These are phyloP conservation scores for Polypedilum pembai DNA, from an alignment of 1,140 invertebrate species.

Conservation along the genomic window DNA sequence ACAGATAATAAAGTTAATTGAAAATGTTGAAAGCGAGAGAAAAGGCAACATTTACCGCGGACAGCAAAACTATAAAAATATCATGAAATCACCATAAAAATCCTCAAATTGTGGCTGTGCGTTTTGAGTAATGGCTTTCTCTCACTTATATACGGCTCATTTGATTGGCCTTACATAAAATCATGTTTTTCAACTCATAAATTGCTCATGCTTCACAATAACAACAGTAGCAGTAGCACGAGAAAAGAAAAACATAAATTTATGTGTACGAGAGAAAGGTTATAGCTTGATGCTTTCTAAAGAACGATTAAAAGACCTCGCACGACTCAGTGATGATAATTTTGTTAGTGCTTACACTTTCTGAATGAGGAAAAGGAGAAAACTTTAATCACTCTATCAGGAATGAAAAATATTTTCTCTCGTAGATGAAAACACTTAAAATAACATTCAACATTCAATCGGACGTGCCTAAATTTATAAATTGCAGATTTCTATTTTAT, in stretches of 20 bases:
- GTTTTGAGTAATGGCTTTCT: background rate
- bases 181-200: background rate
- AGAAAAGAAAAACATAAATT: too few species aligned
- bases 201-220: background rate
- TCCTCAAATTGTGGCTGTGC: background rate
- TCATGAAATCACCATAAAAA: slow-evolving; percentile 5
- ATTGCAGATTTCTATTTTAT: background rate
- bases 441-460: background rate
- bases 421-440: background rate
- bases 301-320: too few species aligned
- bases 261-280: too few species aligned
- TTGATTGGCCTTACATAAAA: background rate
- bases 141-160: background rate
- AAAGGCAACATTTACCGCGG: background rate
- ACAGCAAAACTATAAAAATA: background rate
- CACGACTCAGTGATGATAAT: too few species aligned
- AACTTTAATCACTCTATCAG: too few species aligned
- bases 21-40: background rate
- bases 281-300: too few species aligned
- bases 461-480: background rate
- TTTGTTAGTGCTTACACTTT: too few species aligned
- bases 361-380: too few species aligned
- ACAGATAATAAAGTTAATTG: slow-evolving; percentile 14
- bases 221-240: too few species aligned
- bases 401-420: too few species aligned